Conservation (phyloP, 2,888 invertebrate genomes). For the Tipula unca region DNA sequence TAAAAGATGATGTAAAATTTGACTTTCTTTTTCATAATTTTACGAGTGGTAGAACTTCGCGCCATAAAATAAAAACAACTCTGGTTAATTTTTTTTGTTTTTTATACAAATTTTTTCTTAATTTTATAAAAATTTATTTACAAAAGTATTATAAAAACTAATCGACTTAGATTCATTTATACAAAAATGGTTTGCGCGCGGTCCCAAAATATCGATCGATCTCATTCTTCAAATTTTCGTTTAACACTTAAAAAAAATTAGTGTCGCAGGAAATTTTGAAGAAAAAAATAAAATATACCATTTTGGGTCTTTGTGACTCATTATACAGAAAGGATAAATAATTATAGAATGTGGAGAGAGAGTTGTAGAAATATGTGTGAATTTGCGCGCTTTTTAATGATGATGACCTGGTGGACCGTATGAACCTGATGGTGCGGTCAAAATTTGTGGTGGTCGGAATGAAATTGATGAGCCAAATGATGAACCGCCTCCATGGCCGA, state of each 20-base stretch:
- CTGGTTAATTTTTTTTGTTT: background rate
- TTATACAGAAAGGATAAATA: background rate
- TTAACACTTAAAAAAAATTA: background rate
- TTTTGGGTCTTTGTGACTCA: background rate
- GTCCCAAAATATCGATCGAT: background rate
- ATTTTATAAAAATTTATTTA: slow-evolving; percentile 8
- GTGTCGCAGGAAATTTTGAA: background rate
- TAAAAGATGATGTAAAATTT: background rate
- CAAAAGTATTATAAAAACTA: slow-evolving; percentile 2
- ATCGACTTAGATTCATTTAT: background rate
- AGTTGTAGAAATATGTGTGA: background rate
- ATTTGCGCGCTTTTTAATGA: background rate
- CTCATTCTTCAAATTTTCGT: background rate
- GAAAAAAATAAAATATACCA: background rate
- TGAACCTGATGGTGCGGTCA: slow-evolving; percentile 17
- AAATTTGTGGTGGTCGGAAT: background rate
- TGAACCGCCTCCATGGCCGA: slow-evolving; percentile 20
- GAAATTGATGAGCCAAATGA: slow-evolving; percentile 16
- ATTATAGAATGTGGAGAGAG: background rate
- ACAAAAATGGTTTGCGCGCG: background rate
- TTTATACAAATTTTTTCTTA: background rate
- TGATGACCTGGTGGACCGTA: background rate
- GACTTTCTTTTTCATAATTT: background rate
- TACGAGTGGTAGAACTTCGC: background rate
- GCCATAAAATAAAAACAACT: background rate